Base-by-base conservation (phyloP, 2,113 vertebrate genomes). In the Chaetops frenatus region DNA sequence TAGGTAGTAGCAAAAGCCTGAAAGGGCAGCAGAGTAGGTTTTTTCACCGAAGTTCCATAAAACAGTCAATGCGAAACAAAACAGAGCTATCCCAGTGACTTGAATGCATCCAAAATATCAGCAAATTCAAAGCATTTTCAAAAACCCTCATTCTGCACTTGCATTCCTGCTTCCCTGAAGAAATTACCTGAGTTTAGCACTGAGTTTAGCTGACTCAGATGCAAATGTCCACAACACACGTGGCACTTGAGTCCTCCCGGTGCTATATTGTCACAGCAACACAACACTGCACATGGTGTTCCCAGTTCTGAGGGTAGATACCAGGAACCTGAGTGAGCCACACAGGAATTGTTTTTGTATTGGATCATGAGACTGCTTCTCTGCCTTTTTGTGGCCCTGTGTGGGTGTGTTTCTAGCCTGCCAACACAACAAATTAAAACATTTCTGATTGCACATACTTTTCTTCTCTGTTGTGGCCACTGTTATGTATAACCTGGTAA, bases 401-500 rank as follows among this genome's bases (percentile, higher is more conserved):
- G 71, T 92, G 86, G 86, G 80, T 66, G 82, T 90, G 76, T 93
- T 93, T 95, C 66, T n/a, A 94, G 83, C 64, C 77, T 91, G 88
- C 80, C 76, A 94, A 56, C 51, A 97, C 51, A 97, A 94, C 90
- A 92, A 90, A 93, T 88, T 71, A 86, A 94, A 97, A 92, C 51
- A 94, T 84, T 92, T 83, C 64, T 94, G 47, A 60, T 16, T 86
- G 88, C 48, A 74, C 33, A 86, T 64, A 62, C 50, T 88, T 90
- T 91, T 77, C 40, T 77, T 81, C 44, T 45, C 58, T 78, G 56
- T 78, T 87, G 72, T 78, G 83, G 72, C 29, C 73, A 0, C 48
- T 44, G 54, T 35, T 80, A 12, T 35, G 66, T 15, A 72, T 76
- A 88, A 80, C 53, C 62, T 87, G 40, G 5, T 85, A 48, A 62